phyloP scores from a whole-genome alignment of 1,140 invertebrate genomes.

The Coenobita brevimanus region DNA sequence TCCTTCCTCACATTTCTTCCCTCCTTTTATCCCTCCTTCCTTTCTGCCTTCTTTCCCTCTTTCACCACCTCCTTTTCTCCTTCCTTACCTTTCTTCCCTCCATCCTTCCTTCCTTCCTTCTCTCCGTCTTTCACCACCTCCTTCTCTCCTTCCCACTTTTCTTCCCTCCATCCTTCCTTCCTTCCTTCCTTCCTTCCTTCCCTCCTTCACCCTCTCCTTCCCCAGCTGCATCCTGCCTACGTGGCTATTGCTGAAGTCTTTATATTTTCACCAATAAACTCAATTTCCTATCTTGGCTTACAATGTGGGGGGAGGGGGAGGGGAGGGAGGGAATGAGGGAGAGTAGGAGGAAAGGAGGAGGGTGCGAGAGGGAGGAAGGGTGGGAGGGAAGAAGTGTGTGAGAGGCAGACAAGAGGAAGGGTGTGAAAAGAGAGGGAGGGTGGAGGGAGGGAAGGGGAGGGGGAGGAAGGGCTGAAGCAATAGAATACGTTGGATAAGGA shows the following conservation, averaged over 20 bases:
- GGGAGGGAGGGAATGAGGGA: neutral
- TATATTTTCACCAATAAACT: neutral
- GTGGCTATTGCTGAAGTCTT: neutral
- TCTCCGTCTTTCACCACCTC: neutral
- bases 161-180: neutral
- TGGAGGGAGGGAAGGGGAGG: too few species aligned
- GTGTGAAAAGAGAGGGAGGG: too few species aligned
- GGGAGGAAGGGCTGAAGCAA: too few species aligned
- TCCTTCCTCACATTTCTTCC: neutral
- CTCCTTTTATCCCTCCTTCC: too few species aligned
- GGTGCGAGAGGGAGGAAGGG: too few species aligned
- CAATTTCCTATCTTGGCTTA: neutral
- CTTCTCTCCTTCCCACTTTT: neutral
- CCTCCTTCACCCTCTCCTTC: neutral
- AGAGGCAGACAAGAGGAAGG: too few species aligned
- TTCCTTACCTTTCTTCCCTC: neutral
- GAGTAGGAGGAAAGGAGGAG: neutral
- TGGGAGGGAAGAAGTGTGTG: too few species aligned
- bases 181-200: neutral
- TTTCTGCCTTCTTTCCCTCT: neutral
- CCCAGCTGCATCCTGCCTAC: neutral
- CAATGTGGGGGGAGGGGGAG: neutral
- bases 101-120: neutral
- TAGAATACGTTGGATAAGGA: too few species aligned
- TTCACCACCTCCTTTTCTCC: too few species aligned